phyloP scores from a whole-genome alignment of 2,797 vertebrate species.

The Phalanger gymnotis region DNA sequence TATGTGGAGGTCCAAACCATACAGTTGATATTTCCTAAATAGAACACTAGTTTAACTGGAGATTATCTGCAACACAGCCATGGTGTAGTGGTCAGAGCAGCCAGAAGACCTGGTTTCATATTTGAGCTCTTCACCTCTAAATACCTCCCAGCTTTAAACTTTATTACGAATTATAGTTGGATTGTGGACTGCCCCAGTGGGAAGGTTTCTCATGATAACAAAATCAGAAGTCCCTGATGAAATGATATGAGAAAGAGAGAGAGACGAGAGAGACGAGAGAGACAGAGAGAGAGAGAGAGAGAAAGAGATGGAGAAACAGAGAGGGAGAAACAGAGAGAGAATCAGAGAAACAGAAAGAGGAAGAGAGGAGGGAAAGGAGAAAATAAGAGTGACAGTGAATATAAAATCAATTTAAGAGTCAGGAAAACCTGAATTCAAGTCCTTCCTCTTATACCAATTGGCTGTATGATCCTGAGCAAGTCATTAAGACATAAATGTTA shows the following conservation, averaged over 20 bases:
- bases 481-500: conserved; percentile 46
- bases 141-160: neutral
- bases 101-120: neutral
- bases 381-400: neutral
- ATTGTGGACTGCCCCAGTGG: neutral
- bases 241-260: neutral
- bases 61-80: neutral
- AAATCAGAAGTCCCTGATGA: neutral
- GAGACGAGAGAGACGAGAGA: no score
- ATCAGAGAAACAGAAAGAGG: no score
- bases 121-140: neutral
- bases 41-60: neutral
- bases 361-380: no score
- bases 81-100: neutral
- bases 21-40: neutral
- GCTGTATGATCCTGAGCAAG: conserved; percentile 18
- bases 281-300: no score
- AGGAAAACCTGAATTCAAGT: conserved; percentile 32
- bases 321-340: no score
- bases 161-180: neutral
- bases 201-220: neutral
- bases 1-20: neutral
- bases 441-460: conserved; percentile 26
- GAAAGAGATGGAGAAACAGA: no score
- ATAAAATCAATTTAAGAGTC: conserved; percentile 38